These are phyloP conservation scores for Drosophila busckii DNA, from an alignment of 1,140 invertebrate genomes.

Conservation along the genomic window DNA sequence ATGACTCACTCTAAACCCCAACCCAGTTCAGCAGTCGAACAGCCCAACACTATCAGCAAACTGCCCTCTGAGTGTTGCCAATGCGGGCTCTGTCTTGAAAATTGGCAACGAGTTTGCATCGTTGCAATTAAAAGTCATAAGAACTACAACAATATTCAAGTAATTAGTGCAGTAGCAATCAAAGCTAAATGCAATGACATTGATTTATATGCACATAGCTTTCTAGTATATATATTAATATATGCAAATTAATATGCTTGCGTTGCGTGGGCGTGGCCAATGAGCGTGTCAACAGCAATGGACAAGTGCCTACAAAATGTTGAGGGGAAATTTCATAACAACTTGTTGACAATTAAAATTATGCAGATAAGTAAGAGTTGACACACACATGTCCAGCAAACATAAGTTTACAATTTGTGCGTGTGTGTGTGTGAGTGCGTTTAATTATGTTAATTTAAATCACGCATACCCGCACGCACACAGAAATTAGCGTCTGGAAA, in stretches of 20 bases:
- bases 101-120: slow-evolving; percentile 31
- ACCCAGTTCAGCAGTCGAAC: background rate
- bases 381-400: slow-evolving; percentile 20
- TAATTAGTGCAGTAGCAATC: too few species aligned
- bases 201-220: too few species aligned
- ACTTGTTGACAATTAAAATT: slow-evolving; percentile 40
- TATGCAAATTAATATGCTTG: background rate
- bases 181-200: too few species aligned
- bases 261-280: slow-evolving; percentile 13
- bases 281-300: slow-evolving; percentile 17
- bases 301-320: slow-evolving; percentile 2
- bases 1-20: background rate
- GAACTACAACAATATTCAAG: too few species aligned
- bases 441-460: slow-evolving; percentile 41
- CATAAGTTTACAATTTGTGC: background rate
- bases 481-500: slow-evolving; percentile 35
- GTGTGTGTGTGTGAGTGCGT: background rate
- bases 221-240: too few species aligned
- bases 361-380: slow-evolving; percentile 21
- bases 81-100: slow-evolving; percentile 12
- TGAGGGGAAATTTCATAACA: slow-evolving; percentile 17
- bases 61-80: too few species aligned
- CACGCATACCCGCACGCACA: too few species aligned
- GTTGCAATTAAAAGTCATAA: slow-evolving; percentile 37
- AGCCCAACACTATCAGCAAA: background rate